These are phyloP conservation scores for Tiliacea aurago DNA, from an alignment of 2,888 invertebrate genomes.

Conservation along the genomic window DNA sequence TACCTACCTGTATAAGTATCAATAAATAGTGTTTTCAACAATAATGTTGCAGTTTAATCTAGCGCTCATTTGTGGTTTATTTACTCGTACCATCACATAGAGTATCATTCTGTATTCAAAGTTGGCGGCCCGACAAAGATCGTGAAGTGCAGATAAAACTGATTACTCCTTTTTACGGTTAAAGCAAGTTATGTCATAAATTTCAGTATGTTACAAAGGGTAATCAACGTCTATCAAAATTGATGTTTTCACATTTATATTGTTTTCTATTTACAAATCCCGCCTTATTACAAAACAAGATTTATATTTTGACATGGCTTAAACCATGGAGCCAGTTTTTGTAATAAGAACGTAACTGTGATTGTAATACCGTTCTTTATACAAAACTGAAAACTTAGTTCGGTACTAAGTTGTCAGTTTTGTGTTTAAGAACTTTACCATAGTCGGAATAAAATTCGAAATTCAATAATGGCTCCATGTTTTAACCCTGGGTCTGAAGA, in stretches of 20 bases:
- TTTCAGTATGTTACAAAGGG: slow-evolving; percentile 6
- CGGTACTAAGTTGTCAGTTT: too few relatives aligned
- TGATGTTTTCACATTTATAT: slow-evolving; percentile 33
- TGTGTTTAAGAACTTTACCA: too few relatives aligned
- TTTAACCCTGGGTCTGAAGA: too few relatives aligned
- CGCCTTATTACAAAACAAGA: too few relatives aligned
- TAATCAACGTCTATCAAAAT: slow-evolving; percentile 32
- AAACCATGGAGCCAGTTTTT: too few relatives aligned
- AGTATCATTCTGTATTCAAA: slow-evolving; percentile 1
- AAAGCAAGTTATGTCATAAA: slow-evolving; percentile 4
- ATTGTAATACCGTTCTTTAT: too few relatives aligned
- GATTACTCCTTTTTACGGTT: slow-evolving; percentile 11
- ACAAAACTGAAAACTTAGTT: too few relatives aligned
- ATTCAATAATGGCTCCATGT: too few relatives aligned
- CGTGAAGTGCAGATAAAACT: slow-evolving; percentile 20
- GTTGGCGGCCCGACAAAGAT: slow-evolving; percentile 25
- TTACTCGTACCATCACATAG: background rate
- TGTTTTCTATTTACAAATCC: slow-evolving; percentile 21
- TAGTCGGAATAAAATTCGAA: too few relatives aligned
- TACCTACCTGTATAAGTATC: background rate
- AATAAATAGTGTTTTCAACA: slow-evolving; percentile 9
- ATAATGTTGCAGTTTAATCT: slow-evolving; percentile 17
- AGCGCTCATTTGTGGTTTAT: slow-evolving; percentile 3
- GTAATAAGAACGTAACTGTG: too few relatives aligned
- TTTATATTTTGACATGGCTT: too few relatives aligned